Base-by-base conservation (phyloP, 1,140 invertebrate genomes). In the Hormaphis cornu region DNA sequence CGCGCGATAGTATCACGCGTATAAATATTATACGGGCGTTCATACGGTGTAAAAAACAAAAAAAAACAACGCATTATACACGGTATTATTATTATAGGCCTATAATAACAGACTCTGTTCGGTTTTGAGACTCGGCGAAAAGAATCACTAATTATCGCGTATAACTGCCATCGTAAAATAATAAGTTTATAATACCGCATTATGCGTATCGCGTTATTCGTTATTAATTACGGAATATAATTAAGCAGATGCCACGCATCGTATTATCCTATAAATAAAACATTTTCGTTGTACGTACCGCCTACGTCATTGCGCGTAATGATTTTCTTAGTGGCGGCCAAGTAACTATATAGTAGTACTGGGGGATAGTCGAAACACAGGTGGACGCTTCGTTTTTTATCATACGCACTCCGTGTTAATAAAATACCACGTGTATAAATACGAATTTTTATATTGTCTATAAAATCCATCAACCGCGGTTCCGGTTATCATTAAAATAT, bases 261-360 rank as follows among this genome's bases (percentile, higher is more conserved):
- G 53, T 14, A 37, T 37, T 56, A 56, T 56, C 37, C 20, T 37
- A 56, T 56, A 56, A 56, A 56, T 56, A 37, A 56, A 22, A 56
- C 54, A 56, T 37, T 37, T 56, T 37, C 12, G 37, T 37, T 56
- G 37, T 24, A n/a, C n/a, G n/a, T n/a, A 35, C 33, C 54, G 14
- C 54, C 33, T 24, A 56, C 33, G 18, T 56, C 20, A 56, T 56
- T 22, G 33, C 30, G 5, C 20, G 33, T 56, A 56, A 56, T 56
- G 33, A 56, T 56, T 56, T 37, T 56, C 54, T 56, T 24, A 16
- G 18, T 56, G 54, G 54, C 33, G n/a, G n/a, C n/a, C n/a, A n/a
- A n/a, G n/a, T n/a, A n/a, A n/a, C n/a, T n/a, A n/a, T n/a, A n/a
- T n/a, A n/a, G n/a, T n/a, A n/a, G n/a, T n/a, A n/a, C n/a, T n/a